Base-by-base conservation (phyloP, 1,140 invertebrate species). In the Oncopodura yosiiana region DNA sequence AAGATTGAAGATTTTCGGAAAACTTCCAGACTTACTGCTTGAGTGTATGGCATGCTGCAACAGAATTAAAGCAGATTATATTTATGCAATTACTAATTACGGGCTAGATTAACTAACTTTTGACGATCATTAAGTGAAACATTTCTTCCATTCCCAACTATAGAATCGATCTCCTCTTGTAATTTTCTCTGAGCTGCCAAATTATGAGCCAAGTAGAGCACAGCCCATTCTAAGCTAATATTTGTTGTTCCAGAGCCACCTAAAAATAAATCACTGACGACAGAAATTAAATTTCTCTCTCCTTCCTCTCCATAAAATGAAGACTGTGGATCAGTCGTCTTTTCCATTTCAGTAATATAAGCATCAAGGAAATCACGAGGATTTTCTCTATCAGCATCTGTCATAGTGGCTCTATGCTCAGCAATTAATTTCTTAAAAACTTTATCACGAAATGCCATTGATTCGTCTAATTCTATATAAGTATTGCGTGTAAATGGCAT, bases 241-340 rank as follows among this genome's bases (percentile, higher is more conserved):
- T 77, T 80, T 0, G 85, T 87, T 0, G 86, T 87, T 69, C 88
- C 85, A 0, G 84, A 82, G 1, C 85, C 86, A 24, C 83, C 85
- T 70, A 87, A 81, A 26, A 24, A 45, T 45, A 45, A 45, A 45
- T 45, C 43, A 4, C 43, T 16, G 5, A 45, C 14, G 19, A 29
- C 16, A 45, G 43, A 8, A 8, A 45, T 8, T 11, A 45, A 29
- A 29, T 45, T 45, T n/a, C 23, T 29, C 8, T 45, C 43, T 45
- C n/a, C n/a, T n/a, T n/a, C n/a, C n/a, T n/a, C n/a, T n/a, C n/a
- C n/a, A n/a, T n/a, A n/a, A n/a, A n/a, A n/a, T n/a, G n/a, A n/a
- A n/a, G n/a, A n/a, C n/a, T n/a, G n/a, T n/a, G n/a, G n/a, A n/a
- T n/a, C n/a, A n/a, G n/a, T n/a, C n/a, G n/a, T n/a, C n/a, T n/a